These are phyloP conservation scores for Pelecanoides urinatrix DNA, from an alignment of 2,113 vertebrate genomes.

Conservation along the genomic window DNA sequence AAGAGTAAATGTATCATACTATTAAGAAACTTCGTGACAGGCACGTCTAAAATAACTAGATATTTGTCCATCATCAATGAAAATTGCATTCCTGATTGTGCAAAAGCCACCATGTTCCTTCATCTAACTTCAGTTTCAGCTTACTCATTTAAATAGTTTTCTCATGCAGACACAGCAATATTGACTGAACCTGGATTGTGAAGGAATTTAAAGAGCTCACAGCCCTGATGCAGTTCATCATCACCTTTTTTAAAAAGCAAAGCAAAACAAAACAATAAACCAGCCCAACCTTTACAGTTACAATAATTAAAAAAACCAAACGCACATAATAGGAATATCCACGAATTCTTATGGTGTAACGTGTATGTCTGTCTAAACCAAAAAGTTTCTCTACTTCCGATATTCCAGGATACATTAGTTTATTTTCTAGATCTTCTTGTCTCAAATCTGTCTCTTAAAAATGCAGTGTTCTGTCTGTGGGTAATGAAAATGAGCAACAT, in stretches of 20 bases:
- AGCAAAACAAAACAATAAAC: background rate
- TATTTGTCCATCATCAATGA: background rate
- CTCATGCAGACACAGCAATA: background rate
- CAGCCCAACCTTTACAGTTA: background rate
- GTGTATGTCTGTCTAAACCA: background rate
- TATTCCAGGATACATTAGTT: background rate
- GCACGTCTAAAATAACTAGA: background rate
- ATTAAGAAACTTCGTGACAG: background rate
- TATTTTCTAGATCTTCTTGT: background rate
- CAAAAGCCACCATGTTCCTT: background rate
- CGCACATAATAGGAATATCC: background rate
- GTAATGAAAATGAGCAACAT: background rate
- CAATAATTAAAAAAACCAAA: background rate
- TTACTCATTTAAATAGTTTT: background rate
- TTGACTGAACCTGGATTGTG: background rate
- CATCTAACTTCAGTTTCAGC: background rate
- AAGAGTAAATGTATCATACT: background rate
- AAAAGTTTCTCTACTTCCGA: background rate
- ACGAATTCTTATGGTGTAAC: background rate
- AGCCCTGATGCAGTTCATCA: background rate
- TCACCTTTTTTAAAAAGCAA: background rate
- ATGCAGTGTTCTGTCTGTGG: background rate
- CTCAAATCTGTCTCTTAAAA: background rate
- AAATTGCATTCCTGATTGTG: background rate
- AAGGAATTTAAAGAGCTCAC: background rate